Evolutionary conservation across 2,888 invertebrate species (phyloP), one percentile per base, ranked within the genome.

Genomic region (Dione vanillae): DNA sequence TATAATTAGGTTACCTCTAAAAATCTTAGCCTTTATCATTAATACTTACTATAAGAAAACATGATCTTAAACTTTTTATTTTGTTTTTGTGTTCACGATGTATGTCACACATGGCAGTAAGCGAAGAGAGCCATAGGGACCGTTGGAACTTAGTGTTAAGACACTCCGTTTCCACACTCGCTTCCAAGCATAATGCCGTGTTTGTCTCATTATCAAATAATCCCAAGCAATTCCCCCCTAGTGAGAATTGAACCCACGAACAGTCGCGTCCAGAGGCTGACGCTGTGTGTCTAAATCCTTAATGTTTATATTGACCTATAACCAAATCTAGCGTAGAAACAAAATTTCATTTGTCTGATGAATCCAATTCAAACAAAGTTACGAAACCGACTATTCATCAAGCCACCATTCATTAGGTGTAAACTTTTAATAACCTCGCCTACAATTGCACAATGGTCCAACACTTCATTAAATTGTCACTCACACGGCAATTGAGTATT

Each of bases 381-480:
- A 75, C 75, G 72, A 73, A 74, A 79, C 35, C 56, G 76, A 77
- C 79, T 67, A 80, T 79, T 83, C 85, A 85, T 84, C 83, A 84
- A 78, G 76, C 73, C 78, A 80, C 82, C 83, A 87, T 89, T 88
- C 86, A 89, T 91, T 89, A 88, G 82, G 80, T 76, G 79, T 81
- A 80, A 82, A 83, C 82, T 83, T 89, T 88, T 89, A 87, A 89
- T 87, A 86, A 83, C 83, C 81, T 83, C 82, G 78, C 78, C 85
- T 86, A 83, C 88, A 90, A 74, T 91, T 90, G 87, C 83, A 90
- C 88, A 91, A 91, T 88, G 84, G 81, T 71, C 83, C 82, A 85
- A 86, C 86, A 89, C 86, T 91, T 91, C 89, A 90, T 91, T 91
- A 90, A 87, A 90, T 89, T 91, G 90, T 91, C 91, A 91, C 89